Base-by-base conservation (phyloP, 2,888 invertebrate genomes). In the Meiosimyza decipiens region DNA sequence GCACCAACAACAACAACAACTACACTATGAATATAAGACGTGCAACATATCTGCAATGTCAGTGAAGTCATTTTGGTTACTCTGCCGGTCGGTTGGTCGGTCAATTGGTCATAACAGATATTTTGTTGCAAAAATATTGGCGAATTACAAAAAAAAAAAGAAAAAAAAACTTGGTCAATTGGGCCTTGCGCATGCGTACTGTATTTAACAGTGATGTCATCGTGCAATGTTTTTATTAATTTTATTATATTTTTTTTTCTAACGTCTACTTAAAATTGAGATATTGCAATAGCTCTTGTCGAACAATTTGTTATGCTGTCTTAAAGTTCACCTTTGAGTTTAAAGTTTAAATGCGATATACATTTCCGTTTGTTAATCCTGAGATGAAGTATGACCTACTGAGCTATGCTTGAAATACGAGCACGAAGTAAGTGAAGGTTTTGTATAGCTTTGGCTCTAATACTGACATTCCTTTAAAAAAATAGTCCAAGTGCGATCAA, bases 121-220 rank as follows among this genome's bases (percentile, higher is more conserved):
- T 52, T 22, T 28, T 67, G 33, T 15, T 28, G 54, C 55, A 52
- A 47, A 33, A 51, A 67, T 54, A 15, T 28, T 15, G 11, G 33
- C 62, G 47, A 15, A 63, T 15, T 9, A 47, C 22, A 11, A 16
- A 62, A 22, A 50, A 54, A 28, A n/a, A n/a, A 12, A 57, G n/a
- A 18, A 74, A 52, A 28, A 65, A 71, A 66, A 67, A 67, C n/a
- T 40, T 55, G 67, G 60, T 40, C 54, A 47, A 55, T 13, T 15
- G 62, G n/a, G 33, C 62, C n/a, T 54, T 60, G 59, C 72, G 59
- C 71, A 71, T 64, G 51, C 69, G 71, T 72, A 63, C 63, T 71
- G 71, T 64, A 68, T 68, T 65, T 60, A 73, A 71, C 65, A 62
- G 68, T 73, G 75, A 64, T 60, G 70, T 73, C 73, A 71, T 66